phyloP scores from a whole-genome alignment of 2,113 vertebrate species.

The Seriola rivoliana region DNA sequence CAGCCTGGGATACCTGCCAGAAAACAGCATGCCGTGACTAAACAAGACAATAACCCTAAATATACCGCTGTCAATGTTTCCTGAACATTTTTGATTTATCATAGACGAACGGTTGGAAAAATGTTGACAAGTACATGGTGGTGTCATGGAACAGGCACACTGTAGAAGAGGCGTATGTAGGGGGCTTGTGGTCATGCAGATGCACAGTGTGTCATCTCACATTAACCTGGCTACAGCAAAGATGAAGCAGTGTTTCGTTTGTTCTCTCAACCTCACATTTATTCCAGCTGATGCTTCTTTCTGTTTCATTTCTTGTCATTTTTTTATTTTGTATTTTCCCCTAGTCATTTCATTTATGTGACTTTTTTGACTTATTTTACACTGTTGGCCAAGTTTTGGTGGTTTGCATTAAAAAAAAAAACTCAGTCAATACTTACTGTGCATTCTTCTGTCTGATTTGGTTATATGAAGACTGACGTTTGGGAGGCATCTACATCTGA shows the following conservation, averaged over 20 bases:
- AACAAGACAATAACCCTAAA: neutral
- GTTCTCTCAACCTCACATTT: neutral
- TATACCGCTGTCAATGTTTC: conserved; percentile 31
- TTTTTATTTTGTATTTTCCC: too few relatives aligned
- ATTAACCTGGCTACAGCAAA: neutral
- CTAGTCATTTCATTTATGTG: neutral
- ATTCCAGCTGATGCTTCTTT: conserved; percentile 1
- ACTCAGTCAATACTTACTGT: neutral
- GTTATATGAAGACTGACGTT: neutral
- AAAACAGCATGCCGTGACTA: neutral
- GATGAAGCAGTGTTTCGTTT: neutral
- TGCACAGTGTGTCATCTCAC: neutral
- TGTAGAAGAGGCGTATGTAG: neutral
- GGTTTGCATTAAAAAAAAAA: neutral
- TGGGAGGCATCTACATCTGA: neutral
- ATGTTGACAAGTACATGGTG: neutral
- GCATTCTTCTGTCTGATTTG: neutral
- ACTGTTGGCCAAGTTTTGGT: neutral
- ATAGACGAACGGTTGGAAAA: neutral
- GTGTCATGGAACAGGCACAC: conserved; percentile 17
- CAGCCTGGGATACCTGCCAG: neutral
- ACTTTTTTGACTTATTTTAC: neutral
- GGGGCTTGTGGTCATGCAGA: conserved; percentile 23
- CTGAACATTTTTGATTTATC: conserved; percentile 5
- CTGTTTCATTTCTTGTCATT: neutral